A percentile compares a stretch with the other conserved stretches of the same genome.
phyloP scores from a whole-genome alignment of 2,888 invertebrate species.

The Lydus trimaculatus region DNA sequence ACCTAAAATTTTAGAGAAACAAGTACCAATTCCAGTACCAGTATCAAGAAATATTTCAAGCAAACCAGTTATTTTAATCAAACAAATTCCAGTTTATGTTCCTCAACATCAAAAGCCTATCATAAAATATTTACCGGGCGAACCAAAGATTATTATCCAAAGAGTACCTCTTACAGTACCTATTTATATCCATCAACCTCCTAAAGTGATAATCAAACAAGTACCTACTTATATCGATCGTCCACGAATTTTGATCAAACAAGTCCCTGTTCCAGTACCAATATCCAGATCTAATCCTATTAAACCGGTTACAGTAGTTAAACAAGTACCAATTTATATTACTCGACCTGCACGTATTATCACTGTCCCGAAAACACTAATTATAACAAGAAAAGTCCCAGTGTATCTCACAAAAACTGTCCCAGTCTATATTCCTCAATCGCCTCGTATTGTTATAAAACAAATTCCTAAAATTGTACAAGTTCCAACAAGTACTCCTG shows the following conservation, averaged over 20 bases:
- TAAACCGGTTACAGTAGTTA: neutral
- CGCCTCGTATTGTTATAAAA: neutral
- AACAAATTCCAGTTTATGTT: constrained; percentile 9
- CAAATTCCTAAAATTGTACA: constrained; percentile 4
- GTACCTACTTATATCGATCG: neutral
- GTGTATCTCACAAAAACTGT: neutral
- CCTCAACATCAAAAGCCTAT: constrained; percentile 9
- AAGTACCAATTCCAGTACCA: neutral
- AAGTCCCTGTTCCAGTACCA: constrained; percentile 10
- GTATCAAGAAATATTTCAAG: neutral
- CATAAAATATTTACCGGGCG: constrained; percentile 12
- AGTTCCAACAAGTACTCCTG: neutral
- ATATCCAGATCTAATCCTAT: neutral
- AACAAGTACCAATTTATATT: neutral
- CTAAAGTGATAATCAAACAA: neutral
- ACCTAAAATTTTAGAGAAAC: constrained; percentile 6
- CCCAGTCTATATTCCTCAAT: neutral
- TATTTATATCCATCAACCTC: neutral
- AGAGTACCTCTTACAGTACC: neutral
- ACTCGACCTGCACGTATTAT: neutral
- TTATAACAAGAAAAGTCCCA: constrained; percentile 14
- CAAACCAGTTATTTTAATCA: neutral
- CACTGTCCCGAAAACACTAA: neutral
- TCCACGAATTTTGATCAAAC: constrained; percentile 1
- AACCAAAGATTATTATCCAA: neutral